Base-by-base conservation (phyloP, 1,140 invertebrate species). In the Atta cephalotes region DNA sequence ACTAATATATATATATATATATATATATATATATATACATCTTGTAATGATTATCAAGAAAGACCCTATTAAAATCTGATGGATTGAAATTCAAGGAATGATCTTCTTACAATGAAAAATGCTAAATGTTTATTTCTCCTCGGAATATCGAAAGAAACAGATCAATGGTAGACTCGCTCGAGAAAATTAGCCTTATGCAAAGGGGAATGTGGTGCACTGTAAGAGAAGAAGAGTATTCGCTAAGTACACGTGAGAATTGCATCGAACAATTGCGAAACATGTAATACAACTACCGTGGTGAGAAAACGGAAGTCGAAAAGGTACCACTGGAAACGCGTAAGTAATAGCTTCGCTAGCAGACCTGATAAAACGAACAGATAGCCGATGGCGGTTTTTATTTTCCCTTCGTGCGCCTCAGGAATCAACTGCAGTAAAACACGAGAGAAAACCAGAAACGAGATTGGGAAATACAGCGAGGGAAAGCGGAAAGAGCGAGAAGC, bases 121-220 rank as follows among this genome's bases (percentile, higher is more conserved):
- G 79, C 53, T 62, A 56, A 56, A 62, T 79, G 62, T 84, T 85
- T 71, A 76, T 51, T 68, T 76, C 31, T 49, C 45, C 6, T 18
- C 49, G 18, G 14, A 7, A 18, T 7, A 65, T 53, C 4, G 51
- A 62, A 68, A 49, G 56, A 53, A 74, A 53, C 68, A 31, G 18
- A 21, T 35, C 31, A 45, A 9, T 62, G 10, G 81, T 49, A 88
- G 90, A 91, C 90, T 66, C 81, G 78, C 25, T 63, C 60, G 87
- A 90, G 89, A 88, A 78, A 87, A 91, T 91, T 88, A 90, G 89
- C 86, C 31, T 78, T 86, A 91, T 91, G 89, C 89, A 88, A 91
- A 90, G 65, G 71, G 82, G 70, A 65, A 21, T 31, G 21, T 14
- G 25, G 35, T 18, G 49, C 31, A 66, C 21, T 12, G 71, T 51